These are phyloP conservation scores for Nyctereutes procyonoides DNA, from an alignment of 2,113 vertebrate species.

Conservation along the genomic window DNA sequence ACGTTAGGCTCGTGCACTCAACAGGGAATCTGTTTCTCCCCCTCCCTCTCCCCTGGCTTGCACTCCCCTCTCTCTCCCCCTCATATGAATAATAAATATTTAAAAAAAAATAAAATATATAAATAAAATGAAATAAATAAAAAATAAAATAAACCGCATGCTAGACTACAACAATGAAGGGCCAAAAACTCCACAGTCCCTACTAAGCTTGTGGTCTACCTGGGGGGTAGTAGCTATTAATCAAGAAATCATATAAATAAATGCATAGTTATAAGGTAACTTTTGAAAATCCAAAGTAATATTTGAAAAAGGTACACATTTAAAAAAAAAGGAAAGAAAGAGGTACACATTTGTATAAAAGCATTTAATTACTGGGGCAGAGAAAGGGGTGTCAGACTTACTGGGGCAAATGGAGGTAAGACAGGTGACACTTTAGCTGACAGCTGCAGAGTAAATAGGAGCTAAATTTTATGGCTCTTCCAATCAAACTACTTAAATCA, in stretches of 20 bases:
- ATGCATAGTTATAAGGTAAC: not conserved
- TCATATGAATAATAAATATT: no score
- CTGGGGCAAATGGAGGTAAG: not conserved
- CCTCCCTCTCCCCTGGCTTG: no score
- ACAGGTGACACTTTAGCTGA: conserved; percentile 17
- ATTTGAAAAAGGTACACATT: no score
- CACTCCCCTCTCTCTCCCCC: no score
- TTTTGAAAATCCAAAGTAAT: no score
- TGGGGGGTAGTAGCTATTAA: not conserved
- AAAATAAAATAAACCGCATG: no score
- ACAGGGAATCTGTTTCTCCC: no score
- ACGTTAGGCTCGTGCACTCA: no score
- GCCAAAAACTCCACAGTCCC: not conserved
- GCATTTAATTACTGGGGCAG: not conserved
- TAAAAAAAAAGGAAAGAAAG: no score
- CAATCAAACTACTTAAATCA: conserved; percentile 27
- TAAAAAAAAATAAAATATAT: no score
- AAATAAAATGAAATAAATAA: no score
- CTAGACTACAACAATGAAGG: not conserved
- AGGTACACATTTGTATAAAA: not conserved
- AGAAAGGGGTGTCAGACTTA: not conserved
- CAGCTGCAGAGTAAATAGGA: conserved; percentile 21
- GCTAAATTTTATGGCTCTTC: conserved; percentile 4
- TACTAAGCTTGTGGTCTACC: not conserved
- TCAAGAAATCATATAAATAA: conserved; percentile 11